A percentile compares a stretch with the other conserved stretches of the same genome.
Evolutionary conservation across 2,797 vertebrate genomes (phyloP).

Genomic region (Capromys pilorides): DNA sequence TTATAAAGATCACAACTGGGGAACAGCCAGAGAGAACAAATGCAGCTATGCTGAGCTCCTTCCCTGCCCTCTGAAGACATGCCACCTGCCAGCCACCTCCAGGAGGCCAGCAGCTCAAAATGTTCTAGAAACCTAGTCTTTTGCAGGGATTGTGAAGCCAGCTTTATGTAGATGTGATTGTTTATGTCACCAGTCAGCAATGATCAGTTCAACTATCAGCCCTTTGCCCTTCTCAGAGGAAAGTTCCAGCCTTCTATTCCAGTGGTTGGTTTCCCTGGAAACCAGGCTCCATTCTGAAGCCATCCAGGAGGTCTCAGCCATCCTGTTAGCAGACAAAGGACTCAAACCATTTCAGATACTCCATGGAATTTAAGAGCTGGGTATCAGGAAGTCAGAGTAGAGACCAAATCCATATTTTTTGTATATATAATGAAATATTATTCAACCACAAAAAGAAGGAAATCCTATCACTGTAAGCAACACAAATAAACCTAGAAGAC

Average conservation of each 20-base stretch:
- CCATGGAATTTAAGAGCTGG: background rate
- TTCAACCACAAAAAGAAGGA: background rate
- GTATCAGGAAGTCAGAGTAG: background rate
- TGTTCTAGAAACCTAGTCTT: too few species aligned
- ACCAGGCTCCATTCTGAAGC: background rate
- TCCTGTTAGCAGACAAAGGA: background rate
- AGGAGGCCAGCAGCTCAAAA: too few species aligned
- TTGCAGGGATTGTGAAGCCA: background rate
- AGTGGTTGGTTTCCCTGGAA: background rate
- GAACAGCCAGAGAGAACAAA: background rate
- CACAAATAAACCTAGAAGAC: background rate
- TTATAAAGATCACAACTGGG: background rate
- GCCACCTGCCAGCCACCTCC: background rate
- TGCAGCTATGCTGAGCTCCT: background rate
- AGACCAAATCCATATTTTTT: background rate
- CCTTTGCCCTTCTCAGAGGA: background rate
- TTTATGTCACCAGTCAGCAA: background rate
- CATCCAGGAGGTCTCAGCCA: background rate
- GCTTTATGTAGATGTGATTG: background rate
- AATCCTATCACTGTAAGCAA: background rate
- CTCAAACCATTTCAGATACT: background rate
- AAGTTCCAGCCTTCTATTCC: background rate
- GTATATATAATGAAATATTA: background rate
- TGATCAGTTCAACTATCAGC: background rate
- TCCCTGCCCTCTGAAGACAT: too few species aligned